Evolutionary conservation across 92 coral and sea anemone genomes (phyloP).

Genomic region (Palythoa grandis): DNA sequence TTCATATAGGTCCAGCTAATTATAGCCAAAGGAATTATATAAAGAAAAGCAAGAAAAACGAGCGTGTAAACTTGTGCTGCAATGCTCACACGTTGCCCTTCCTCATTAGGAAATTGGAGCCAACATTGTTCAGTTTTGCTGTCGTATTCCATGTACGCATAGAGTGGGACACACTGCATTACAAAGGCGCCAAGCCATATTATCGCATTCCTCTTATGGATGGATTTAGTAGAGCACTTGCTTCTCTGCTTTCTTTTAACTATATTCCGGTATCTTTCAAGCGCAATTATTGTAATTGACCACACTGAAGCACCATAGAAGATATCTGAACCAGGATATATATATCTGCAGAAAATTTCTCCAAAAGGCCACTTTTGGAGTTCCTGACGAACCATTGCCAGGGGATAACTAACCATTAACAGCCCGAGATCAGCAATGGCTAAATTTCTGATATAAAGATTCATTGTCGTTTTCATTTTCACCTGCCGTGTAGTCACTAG

Average conservation of each 20-base stretch:
- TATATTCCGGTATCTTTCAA: constrained; percentile 31
- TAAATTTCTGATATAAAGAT: constrained; percentile 36
- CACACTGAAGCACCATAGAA: constrained; percentile 33
- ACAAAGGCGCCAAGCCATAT: constrained; percentile 24
- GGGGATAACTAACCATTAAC: constrained; percentile 17
- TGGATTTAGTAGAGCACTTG: constrained; percentile 3
- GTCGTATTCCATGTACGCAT: constrained; percentile 16
- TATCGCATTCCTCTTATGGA: neutral
- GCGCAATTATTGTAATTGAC: constrained; percentile 34
- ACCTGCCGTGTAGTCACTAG: constrained; percentile 6
- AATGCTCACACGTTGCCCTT: neutral
- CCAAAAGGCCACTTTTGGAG: constrained; percentile 23
- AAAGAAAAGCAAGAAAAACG: constrained; percentile 3
- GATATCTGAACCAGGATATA: constrained; percentile 33
- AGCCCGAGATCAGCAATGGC: constrained; percentile 40
- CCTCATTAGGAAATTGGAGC: neutral
- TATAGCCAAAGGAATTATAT: constrained; percentile 2
- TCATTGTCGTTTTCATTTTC: constrained; percentile 34
- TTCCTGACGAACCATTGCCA: constrained; percentile 17
- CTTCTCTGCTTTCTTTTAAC: neutral
- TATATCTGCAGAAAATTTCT: constrained; percentile 13
- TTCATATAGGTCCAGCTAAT: constrained; percentile 11
- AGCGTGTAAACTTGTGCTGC: constrained; percentile 22
- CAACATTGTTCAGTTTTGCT: neutral
- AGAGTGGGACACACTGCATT: constrained; percentile 6